phyloP scores from a whole-genome alignment of 2,113 vertebrate species.

The Poeciliopsis prolifica region DNA sequence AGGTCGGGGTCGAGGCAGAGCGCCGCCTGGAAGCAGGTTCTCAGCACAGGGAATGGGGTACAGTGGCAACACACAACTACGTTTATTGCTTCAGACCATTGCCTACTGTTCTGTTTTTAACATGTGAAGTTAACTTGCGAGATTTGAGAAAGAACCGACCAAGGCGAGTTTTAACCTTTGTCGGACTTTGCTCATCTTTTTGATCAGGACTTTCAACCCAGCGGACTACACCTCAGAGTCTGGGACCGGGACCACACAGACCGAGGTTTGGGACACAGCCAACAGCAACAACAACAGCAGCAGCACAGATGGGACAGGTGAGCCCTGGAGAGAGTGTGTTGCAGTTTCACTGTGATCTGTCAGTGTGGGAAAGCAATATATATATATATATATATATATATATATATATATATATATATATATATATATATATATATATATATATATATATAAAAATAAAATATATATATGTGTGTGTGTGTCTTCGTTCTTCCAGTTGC shows the following conservation, averaged over 20 bases:
- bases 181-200: background rate
- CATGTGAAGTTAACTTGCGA: background rate
- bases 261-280: slow-evolving; percentile 73
- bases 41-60: slow-evolving; percentile 97
- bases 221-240: slow-evolving; percentile 89
- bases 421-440: background rate
- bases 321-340: background rate
- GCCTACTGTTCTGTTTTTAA: background rate
- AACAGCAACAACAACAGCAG: slow-evolving; percentile 66
- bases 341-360: background rate
- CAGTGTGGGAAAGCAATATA: background rate
- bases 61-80: slow-evolving; percentile 14
- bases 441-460: background rate
- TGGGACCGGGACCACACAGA: slow-evolving; percentile 65
- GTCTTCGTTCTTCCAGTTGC: slow-evolving; percentile 74
- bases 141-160: background rate
- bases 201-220: slow-evolving; percentile 92
- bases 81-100: background rate
- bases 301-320: slow-evolving; percentile 80
- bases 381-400: background rate
- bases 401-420: background rate
- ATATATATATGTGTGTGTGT: background rate
- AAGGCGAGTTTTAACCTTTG: background rate
- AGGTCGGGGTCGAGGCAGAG: slow-evolving; percentile 89
- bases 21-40: slow-evolving; percentile 88